Evolutionary conservation across 2,113 vertebrate species (phyloP).

Genomic region (Trochalopteron elliotii): DNA sequence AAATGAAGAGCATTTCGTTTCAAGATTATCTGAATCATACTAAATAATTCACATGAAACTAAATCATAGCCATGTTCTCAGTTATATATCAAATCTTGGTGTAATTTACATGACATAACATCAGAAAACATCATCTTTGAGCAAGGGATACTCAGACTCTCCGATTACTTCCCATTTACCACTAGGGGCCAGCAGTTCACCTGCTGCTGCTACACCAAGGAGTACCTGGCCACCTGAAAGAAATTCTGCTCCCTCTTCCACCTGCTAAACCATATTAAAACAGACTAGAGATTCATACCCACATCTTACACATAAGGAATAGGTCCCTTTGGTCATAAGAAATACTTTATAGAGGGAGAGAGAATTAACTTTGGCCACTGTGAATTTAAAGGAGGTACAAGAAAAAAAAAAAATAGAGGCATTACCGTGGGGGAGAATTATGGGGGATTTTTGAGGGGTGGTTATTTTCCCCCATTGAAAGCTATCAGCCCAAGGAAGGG

Average conservation of each 20-base stretch:
- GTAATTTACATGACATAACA: neutral
- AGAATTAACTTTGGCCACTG: neutral
- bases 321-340: neutral
- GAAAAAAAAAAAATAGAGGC: neutral
- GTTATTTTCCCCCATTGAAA: neutral
- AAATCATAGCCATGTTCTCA: neutral
- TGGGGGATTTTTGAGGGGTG: neutral
- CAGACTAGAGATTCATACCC: neutral
- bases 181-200: slow-evolving; percentile 46
- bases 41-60: neutral
- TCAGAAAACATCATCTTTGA: neutral
- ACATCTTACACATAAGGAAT: neutral
- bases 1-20: neutral
- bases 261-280: neutral
- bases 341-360: neutral
- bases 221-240: neutral
- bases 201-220: neutral
- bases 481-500: neutral
- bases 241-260: neutral
- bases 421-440: neutral
- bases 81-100: neutral
- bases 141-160: neutral
- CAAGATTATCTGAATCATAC: neutral
- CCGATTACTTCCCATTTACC: neutral
- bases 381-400: neutral